phyloP scores from a whole-genome alignment of 1,140 invertebrate species.

The Trissolcus basalis region DNA sequence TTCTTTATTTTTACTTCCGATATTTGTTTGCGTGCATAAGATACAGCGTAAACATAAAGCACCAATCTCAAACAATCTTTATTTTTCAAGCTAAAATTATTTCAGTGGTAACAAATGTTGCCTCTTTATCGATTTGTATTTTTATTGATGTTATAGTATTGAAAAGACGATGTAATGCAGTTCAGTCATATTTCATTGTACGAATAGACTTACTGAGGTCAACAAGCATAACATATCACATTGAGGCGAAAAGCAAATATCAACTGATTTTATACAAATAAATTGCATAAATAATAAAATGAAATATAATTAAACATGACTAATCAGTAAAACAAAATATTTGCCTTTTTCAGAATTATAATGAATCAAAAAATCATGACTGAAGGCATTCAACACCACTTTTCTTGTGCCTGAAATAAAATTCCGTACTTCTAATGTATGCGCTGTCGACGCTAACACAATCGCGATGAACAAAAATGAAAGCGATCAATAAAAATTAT shows the following conservation, averaged over 20 bases:
- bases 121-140: conserved; percentile 4
- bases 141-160: neutral
- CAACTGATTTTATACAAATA: neutral
- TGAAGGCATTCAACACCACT: no score
- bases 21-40: conserved; percentile 8
- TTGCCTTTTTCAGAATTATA: neutral
- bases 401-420: no score
- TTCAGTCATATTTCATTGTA: neutral
- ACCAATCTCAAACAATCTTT: conserved; percentile 17
- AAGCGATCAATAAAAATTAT: conserved; percentile 62
- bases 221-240: neutral
- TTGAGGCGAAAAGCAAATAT: neutral
- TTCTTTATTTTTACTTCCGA: conserved; percentile 19
- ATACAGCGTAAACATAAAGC: conserved; percentile 14
- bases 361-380: neutral
- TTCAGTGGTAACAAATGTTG: conserved; percentile 7
- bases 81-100: conserved; percentile 13
- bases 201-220: neutral
- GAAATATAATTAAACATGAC: no score
- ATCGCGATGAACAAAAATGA: conserved; percentile 52
- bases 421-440: no score
- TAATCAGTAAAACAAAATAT: no score
- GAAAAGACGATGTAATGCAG: neutral
- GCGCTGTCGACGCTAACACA: conserved; percentile 39
- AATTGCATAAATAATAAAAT: no score